A percentile compares a stretch with the other conserved stretches of the same genome.
phyloP scores from a whole-genome alignment of 2,888 invertebrate genomes.

The Syritta pipiens region DNA sequence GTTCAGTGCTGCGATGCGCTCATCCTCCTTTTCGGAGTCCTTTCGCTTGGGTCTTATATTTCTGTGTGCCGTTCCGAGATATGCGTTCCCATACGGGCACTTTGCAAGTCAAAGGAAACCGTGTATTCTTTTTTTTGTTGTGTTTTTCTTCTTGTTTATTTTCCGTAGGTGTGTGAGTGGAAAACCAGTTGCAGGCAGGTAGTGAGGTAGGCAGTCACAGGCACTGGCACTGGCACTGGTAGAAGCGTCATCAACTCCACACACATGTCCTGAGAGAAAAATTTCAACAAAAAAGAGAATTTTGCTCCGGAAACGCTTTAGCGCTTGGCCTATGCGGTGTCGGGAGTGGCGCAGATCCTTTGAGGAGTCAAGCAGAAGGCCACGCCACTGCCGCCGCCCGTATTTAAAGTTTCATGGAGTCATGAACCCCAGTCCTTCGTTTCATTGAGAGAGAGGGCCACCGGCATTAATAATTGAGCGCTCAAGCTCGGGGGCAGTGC shows the following conservation, averaged over 20 bases:
- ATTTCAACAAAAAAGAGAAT: conserved; percentile 6
- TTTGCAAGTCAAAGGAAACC: conserved; percentile 47
- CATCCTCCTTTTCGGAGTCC: conserved; percentile 1
- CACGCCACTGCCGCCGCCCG: no score
- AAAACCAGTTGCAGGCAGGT: conserved; percentile 63
- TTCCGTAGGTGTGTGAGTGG: conserved; percentile 25
- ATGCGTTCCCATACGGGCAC: conserved; percentile 50
- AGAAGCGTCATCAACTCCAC: not conserved
- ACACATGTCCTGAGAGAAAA: conserved; percentile 11
- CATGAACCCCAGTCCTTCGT: conserved; percentile 1
- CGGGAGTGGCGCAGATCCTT: not conserved
- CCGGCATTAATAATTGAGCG: conserved; percentile 25
- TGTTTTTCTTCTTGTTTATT: not conserved
- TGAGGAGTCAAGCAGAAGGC: no score
- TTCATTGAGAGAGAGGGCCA: not conserved
- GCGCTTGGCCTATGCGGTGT: not conserved
- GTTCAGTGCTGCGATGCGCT: not conserved
- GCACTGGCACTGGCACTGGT: conserved; percentile 27
- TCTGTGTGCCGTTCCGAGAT: conserved; percentile 32
- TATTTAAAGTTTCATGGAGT: conserved; percentile 52
- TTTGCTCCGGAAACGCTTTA: conserved; percentile 26
- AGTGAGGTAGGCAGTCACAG: conserved; percentile 53
- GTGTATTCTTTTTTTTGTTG: conserved; percentile 5
- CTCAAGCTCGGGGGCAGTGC: conserved; percentile 1
- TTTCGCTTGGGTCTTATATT: not conserved